These are phyloP conservation scores for Syrista parreyssii DNA, from an alignment of 2,888 invertebrate genomes.

Conservation along the genomic window DNA sequence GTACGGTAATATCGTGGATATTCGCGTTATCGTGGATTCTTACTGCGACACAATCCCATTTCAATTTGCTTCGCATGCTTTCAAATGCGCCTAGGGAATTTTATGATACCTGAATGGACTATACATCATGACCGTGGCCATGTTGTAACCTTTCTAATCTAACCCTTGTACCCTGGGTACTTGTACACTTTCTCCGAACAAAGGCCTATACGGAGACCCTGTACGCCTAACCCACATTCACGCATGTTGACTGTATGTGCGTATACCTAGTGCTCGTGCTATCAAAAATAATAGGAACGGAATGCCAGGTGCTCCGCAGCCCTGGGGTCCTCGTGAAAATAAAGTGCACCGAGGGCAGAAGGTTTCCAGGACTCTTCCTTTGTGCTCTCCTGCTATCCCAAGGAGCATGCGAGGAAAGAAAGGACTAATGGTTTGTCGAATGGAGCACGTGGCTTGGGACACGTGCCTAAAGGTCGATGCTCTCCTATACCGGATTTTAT, in stretches of 20 bases:
- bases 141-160: background rate
- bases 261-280: background rate
- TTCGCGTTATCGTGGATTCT: background rate
- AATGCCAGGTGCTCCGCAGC: conserved; percentile 7
- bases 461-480: conserved; percentile 49
- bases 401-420: background rate
- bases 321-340: background rate
- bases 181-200: conserved; percentile 9
- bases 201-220: background rate
- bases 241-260: background rate
- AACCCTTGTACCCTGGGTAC: background rate
- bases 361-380: conserved; percentile 6
- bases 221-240: conserved; percentile 7
- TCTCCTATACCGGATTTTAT: conserved; percentile 45
- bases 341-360: background rate
- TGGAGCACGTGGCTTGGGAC: conserved; percentile 44
- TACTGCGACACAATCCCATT: background rate
- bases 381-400: background rate
- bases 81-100: background rate
- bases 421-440: conserved; percentile 33
- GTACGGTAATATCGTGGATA: background rate
- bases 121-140: background rate
- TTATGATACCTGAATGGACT: background rate
- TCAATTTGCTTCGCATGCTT: background rate
- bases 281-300: conserved; percentile 6